These are phyloP conservation scores for Falco punctatus DNA, from an alignment of 2,113 vertebrate species.

Conservation along the genomic window DNA sequence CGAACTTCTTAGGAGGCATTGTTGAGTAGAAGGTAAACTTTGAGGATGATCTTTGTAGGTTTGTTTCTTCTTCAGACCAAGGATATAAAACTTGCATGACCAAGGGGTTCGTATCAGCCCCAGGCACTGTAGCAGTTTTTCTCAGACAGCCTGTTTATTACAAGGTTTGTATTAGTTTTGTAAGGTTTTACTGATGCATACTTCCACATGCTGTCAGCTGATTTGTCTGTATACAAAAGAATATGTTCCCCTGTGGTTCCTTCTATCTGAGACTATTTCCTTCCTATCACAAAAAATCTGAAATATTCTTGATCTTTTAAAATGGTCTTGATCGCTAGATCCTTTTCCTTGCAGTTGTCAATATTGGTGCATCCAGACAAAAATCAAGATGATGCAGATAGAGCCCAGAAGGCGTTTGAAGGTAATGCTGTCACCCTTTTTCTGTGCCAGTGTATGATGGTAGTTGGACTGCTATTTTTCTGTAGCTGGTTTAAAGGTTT, in stretches of 20 bases:
- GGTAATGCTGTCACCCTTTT: constrained; percentile 71
- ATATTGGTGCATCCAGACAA: constrained; percentile 99
- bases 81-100: neutral
- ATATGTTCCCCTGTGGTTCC: neutral
- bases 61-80: neutral
- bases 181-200: neutral
- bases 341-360: constrained; percentile 82
- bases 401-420: constrained; percentile 98
- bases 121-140: neutral
- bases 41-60: neutral
- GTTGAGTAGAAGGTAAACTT: neutral
- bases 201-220: neutral
- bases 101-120: neutral
- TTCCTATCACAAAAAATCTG: neutral
- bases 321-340: neutral
- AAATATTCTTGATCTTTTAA: neutral
- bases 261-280: neutral
- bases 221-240: neutral
- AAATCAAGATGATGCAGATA: constrained; percentile 92
- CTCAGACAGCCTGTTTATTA: neutral
- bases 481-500: neutral
- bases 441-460: neutral
- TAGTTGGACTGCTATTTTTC: neutral
- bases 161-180: neutral
- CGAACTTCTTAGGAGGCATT: neutral